These are phyloP conservation scores for Emmelina monodactyla DNA, from an alignment of 2,888 invertebrate genomes.

Conservation along the genomic window DNA sequence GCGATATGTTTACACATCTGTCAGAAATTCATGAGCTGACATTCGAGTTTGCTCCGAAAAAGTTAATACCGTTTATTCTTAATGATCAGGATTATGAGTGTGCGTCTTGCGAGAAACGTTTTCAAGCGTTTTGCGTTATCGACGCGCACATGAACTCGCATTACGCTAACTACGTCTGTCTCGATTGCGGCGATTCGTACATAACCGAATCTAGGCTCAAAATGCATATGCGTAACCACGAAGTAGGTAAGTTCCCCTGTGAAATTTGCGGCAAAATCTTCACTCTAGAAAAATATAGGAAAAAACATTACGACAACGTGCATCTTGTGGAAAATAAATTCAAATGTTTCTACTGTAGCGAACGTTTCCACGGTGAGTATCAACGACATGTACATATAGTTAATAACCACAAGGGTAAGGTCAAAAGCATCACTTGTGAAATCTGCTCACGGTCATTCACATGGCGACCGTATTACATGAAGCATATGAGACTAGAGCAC, in stretches of 20 bases:
- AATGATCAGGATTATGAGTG: constrained; percentile 20
- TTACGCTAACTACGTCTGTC: constrained; percentile 38
- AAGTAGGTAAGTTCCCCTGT: constrained; percentile 41
- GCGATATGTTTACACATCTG: constrained; percentile 33
- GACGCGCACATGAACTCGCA: constrained; percentile 46
- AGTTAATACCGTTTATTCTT: constrained; percentile 31
- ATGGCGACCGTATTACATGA: constrained; percentile 41
- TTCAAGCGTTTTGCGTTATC: constrained; percentile 24
- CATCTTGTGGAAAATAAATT: constrained; percentile 23
- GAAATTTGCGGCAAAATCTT: constrained; percentile 50
- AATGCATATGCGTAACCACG: constrained; percentile 45
- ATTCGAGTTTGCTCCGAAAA: constrained; percentile 27
- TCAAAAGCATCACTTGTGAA: constrained; percentile 30
- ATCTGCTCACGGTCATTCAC: constrained; percentile 42
- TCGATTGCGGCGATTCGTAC: constrained; percentile 37
- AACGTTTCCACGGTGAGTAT: constrained; percentile 22
- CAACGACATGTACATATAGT: constrained; percentile 27
- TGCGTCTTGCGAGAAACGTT: constrained; percentile 27
- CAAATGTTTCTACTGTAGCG: constrained; percentile 31
- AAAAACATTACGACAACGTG: constrained; percentile 27
- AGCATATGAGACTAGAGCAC: constrained; percentile 41
- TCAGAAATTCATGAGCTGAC: constrained; percentile 21
- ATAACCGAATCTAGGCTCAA: constrained; percentile 23
- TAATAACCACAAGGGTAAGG: constrained; percentile 25
- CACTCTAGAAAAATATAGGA: constrained; percentile 27